A percentile compares a stretch with the other conserved stretches of the same genome.
Evolutionary conservation across 2,888 invertebrate species (phyloP).

Genomic region (Melolontha melolontha): DNA sequence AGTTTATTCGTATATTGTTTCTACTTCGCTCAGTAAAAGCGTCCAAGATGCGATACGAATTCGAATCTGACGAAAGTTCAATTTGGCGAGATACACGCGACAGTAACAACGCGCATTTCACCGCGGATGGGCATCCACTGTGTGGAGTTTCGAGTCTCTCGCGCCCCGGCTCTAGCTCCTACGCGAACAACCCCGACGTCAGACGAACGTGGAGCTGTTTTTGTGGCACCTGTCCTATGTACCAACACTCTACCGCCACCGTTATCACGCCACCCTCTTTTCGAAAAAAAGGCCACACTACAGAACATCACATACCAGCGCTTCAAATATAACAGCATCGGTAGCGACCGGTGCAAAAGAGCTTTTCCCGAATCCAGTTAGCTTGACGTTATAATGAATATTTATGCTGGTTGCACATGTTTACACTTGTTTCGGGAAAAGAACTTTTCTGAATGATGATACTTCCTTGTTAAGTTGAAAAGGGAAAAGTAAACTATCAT

Average conservation of each 20-base stretch:
- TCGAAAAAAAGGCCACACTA: not conserved
- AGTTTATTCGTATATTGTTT: no score
- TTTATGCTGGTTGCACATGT: constrained; percentile 21
- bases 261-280: not conserved
- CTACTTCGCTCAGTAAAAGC: no score
- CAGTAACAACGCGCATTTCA: constrained; percentile 24
- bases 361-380: constrained; percentile 22
- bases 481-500: no score
- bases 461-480: no score
- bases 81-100: no score
- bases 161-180: constrained; percentile 44
- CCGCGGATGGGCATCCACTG: constrained; percentile 49
- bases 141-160: constrained; percentile 42
- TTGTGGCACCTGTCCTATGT: constrained; percentile 49
- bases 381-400: constrained; percentile 19
- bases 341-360: not conserved
- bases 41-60: no score
- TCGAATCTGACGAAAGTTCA: no score
- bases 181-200: constrained; percentile 40
- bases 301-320: not conserved
- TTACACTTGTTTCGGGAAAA: constrained; percentile 8
- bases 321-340: constrained; percentile 3
- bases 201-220: constrained; percentile 46
- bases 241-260: constrained; percentile 36
- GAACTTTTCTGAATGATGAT: constrained; percentile 12